Conservation (phyloP, 2,888 invertebrate genomes). For the Elegia similella region DNA sequence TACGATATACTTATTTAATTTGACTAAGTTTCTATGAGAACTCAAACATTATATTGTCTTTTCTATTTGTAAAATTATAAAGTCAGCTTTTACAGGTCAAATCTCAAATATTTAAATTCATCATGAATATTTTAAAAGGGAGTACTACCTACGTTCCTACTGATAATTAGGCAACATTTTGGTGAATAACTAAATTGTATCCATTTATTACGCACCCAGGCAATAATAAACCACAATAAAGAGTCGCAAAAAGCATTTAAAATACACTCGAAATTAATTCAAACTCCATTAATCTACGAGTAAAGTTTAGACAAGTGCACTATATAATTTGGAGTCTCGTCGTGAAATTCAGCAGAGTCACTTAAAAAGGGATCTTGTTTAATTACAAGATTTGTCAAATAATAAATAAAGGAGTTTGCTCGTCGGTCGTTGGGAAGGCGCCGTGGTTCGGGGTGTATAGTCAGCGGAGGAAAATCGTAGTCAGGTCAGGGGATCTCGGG, state of each 20-base stretch:
- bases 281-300: conserved; percentile 17
- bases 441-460: conserved; percentile 36
- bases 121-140: too few relatives aligned
- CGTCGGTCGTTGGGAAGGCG: conserved; percentile 26
- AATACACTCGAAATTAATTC: conserved; percentile 21
- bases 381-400: conserved; percentile 56
- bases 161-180: not conserved
- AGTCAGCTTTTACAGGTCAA: too few relatives aligned
- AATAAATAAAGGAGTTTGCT: conserved; percentile 49
- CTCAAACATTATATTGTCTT: too few relatives aligned
- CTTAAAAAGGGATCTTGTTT: conserved; percentile 44
- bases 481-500: too few relatives aligned
- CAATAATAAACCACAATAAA: not conserved
- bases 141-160: too few relatives aligned
- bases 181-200: not conserved
- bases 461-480: conserved; percentile 12
- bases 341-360: conserved; percentile 34
- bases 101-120: too few relatives aligned
- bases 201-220: not conserved
- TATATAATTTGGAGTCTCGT: conserved; percentile 29
- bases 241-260: not conserved
- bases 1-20: too few relatives aligned
- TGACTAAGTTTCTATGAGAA: too few relatives aligned
- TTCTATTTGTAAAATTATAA: too few relatives aligned
- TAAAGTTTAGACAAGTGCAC: conserved; percentile 21